A percentile compares a stretch with the other conserved stretches of the same genome.
phyloP scores from a whole-genome alignment of 2,113 vertebrate genomes.

The Apodemus sylvaticus region DNA sequence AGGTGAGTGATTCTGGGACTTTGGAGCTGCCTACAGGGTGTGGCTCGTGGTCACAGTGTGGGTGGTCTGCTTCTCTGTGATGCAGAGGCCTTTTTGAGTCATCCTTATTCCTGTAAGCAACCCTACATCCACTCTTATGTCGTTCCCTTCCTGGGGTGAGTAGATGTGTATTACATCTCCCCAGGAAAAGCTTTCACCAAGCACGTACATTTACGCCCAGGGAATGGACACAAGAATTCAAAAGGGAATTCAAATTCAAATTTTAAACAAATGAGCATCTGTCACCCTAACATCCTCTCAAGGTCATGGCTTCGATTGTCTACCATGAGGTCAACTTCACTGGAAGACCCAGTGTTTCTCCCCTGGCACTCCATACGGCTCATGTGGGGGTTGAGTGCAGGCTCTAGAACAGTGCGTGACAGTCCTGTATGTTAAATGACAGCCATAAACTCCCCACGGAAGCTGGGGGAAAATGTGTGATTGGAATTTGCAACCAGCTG shows the following conservation, averaged over 20 bases:
- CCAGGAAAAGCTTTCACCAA: neutral
- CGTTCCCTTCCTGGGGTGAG: neutral
- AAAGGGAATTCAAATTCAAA: neutral
- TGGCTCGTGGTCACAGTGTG: neutral
- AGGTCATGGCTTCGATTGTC: neutral
- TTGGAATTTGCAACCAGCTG: neutral
- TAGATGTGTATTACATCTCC: neutral
- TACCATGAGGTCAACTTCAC: neutral
- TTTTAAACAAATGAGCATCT: neutral
- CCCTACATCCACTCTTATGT: neutral
- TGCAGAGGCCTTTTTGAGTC: neutral
- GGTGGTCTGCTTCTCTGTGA: neutral
- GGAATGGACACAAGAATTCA: conserved; percentile 15
- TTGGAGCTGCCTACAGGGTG: too few relatives aligned
- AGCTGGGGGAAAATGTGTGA: neutral
- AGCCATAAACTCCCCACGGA: conserved; percentile 28
- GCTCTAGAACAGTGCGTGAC: neutral
- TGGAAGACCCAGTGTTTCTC: conserved; percentile 15
- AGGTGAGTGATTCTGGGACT: neutral
- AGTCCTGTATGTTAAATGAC: neutral
- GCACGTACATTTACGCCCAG: neutral
- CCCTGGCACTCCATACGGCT: neutral
- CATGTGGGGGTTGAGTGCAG: neutral
- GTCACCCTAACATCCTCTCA: neutral
- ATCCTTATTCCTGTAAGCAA: neutral